A percentile compares a stretch with the other conserved stretches of the same genome.
phyloP scores from a whole-genome alignment of 2,797 vertebrate species.

The Rhinophrynus dorsalis region DNA sequence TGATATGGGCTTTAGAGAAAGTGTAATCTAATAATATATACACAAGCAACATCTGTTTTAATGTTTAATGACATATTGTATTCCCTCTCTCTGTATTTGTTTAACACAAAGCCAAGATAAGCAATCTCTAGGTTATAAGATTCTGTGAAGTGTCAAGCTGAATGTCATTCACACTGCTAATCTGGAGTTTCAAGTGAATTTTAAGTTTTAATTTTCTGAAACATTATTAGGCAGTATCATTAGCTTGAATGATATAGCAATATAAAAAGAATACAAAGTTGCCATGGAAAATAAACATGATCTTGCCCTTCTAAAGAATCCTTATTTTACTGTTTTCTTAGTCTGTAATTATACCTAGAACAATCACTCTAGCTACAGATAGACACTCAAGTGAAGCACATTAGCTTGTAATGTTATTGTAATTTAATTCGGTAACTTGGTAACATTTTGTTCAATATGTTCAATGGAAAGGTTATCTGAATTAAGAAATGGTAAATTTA shows the following conservation, averaged over 20 bases:
- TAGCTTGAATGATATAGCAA: neutral
- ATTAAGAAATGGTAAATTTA: too few species aligned
- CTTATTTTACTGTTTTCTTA: neutral
- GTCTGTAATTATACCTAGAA: neutral
- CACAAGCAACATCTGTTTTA: conserved; percentile 58
- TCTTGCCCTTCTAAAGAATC: too few species aligned
- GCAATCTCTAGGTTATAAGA: conserved; percentile 30
- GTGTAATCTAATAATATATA: conserved; percentile 59
- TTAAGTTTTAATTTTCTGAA: conserved; percentile 33
- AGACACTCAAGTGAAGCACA: neutral
- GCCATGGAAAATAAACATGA: too few species aligned
- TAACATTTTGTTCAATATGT: neutral
- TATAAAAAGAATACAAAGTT: too few species aligned
- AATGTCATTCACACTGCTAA: conserved; percentile 7
- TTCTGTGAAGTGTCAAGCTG: conserved; percentile 25
- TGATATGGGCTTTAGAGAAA: conserved; percentile 54
- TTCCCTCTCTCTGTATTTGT: conserved; percentile 40
- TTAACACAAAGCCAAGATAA: conserved; percentile 36
- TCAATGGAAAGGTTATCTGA: too few species aligned
- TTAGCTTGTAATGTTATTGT: neutral
- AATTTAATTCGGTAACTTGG: neutral
- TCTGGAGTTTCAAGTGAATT: conserved; percentile 20
- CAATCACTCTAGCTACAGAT: neutral
- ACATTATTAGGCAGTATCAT: conserved; percentile 2
- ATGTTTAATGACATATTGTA: conserved; percentile 63